Base-by-base conservation (phyloP, 1,140 invertebrate species). In the Hormaphis cornu region DNA sequence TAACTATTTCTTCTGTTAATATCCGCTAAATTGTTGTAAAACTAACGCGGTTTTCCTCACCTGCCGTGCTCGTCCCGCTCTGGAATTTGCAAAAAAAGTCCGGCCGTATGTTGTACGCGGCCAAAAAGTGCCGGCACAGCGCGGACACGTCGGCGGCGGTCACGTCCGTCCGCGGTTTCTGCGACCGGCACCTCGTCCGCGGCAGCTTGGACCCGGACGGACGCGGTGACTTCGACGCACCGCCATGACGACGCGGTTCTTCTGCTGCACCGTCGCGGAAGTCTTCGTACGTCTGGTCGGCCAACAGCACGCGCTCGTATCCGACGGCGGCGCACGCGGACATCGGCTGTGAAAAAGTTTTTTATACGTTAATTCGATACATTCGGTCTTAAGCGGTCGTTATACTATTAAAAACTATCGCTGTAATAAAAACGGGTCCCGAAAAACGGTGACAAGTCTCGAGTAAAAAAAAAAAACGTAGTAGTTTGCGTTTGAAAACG, bases 51-150 rank as follows among this genome's bases (percentile, higher is more conserved):
- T 35, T 37, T 63, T 35, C 26, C 42, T 46, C n/a, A 46, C 42
- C 6, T 37, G 6, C 7, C 16, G 26, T 22, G 20, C 26, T 44
- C 9, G 40, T 20, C 1, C 58, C 8, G 26, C 26, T 44, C 7
- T 66, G 61, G 28, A 66, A 48, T 28, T 66, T 50, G 42, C 61
- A 66, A 24, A 66, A 66, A n/a, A 66, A 66, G 18, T 66, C 61
- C 44, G 61, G 61, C 35, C 61, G 61, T 33, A 66, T 66, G 44
- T 66, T 66, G 61, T 66, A 48, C 18, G 61, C 61, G 26, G 61
- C 61, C 28, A 66, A 35, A 35, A 50, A 66, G 18, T 50, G 44
- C 24, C 28, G 61, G 3, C 61, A 66, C 28, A 66, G 44, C 26
- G 61, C 20, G 12, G 61, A 48, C 12, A 66, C 44, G 61, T 66